These are phyloP conservation scores for Sesamia inferens DNA, from an alignment of 2,888 invertebrate species.

Conservation along the genomic window DNA sequence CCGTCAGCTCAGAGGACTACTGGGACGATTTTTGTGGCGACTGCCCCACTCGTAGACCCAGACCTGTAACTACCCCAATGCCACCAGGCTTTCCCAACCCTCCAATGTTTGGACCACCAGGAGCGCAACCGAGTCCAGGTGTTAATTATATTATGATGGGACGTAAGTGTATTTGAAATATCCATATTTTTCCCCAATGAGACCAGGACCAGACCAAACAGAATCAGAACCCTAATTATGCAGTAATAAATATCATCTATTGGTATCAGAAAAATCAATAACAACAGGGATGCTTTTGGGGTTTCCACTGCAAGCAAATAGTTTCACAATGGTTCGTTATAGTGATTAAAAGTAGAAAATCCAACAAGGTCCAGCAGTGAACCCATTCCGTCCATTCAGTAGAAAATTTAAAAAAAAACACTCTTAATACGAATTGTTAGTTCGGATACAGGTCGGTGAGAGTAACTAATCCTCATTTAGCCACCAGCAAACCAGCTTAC, in stretches of 20 bases:
- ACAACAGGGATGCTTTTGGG: background rate
- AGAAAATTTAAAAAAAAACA: background rate
- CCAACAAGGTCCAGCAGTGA: too few species aligned
- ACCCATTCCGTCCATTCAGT: background rate
- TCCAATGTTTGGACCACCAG: constrained; percentile 8
- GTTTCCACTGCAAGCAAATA: background rate
- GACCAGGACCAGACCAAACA: background rate
- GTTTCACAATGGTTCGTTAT: background rate
- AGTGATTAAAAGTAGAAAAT: background rate
- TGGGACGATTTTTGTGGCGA: constrained; percentile 41
- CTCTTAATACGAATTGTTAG: background rate
- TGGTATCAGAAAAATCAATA: background rate
- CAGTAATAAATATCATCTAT: background rate
- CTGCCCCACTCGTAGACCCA: constrained; percentile 38
- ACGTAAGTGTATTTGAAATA: constrained; percentile 26
- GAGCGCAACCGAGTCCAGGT: constrained; percentile 4
- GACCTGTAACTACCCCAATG: constrained; percentile 47
- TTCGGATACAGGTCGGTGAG: background rate
- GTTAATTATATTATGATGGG: constrained; percentile 25
- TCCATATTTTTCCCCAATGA: background rate
- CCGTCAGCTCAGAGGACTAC: constrained; percentile 50
- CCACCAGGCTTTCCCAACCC: constrained; percentile 13
- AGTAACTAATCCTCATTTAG: background rate
- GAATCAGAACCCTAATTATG: background rate
- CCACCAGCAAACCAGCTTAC: background rate